These are phyloP conservation scores for Willowsia nigromaculata DNA, from an alignment of 2,888 invertebrate genomes.

Conservation along the genomic window DNA sequence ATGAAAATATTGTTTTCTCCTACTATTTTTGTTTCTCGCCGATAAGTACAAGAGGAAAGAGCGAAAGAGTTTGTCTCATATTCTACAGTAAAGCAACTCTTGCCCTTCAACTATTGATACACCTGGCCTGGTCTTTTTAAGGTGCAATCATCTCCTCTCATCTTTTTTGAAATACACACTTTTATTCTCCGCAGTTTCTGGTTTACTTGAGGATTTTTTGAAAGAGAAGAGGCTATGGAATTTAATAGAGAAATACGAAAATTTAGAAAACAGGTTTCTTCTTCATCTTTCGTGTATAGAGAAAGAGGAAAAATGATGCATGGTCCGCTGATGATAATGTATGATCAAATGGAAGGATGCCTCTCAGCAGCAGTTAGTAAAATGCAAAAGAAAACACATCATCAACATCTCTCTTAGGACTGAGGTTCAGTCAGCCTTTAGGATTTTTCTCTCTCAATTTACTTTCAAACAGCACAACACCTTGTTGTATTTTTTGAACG, in stretches of 20 bases:
- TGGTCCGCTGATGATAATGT: background rate
- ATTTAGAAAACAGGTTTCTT: conserved; percentile 56
- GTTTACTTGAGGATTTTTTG: background rate
- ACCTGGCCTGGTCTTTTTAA: background rate
- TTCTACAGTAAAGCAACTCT: no score
- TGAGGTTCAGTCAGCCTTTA: background rate
- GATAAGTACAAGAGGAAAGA: no score
- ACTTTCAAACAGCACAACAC: background rate
- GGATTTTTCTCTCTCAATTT: conserved; percentile 13
- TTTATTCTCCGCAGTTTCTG: background rate
- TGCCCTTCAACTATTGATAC: no score
- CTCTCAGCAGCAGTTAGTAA: background rate
- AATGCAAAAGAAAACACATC: background rate
- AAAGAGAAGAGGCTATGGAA: background rate
- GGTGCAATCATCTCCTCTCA: conserved; percentile 25
- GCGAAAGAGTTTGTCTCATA: no score
- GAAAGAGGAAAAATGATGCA: background rate
- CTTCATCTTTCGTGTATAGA: background rate
- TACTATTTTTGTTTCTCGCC: no score
- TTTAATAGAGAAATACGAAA: conserved; percentile 22
- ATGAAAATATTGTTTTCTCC: no score
- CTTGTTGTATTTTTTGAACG: background rate
- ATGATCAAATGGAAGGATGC: background rate
- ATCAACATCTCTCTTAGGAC: background rate
- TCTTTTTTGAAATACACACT: background rate